A percentile compares a stretch with the other conserved stretches of the same genome.
phyloP scores from a whole-genome alignment of 2,888 invertebrate genomes.

The Poecilus cupreus region DNA sequence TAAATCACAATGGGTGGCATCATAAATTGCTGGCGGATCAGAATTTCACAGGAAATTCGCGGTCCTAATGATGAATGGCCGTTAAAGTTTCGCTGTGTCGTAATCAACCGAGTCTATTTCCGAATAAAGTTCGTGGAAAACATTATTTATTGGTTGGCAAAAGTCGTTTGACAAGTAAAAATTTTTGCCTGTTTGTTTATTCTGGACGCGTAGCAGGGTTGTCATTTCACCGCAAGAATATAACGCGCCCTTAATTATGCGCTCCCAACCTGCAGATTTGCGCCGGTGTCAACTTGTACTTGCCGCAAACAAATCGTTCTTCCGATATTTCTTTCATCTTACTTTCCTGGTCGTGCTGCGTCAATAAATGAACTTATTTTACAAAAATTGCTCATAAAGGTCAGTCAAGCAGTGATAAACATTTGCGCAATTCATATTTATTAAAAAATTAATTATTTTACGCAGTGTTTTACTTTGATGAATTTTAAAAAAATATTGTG shows the following conservation, averaged over 20 bases:
- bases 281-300: background rate
- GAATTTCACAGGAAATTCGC: conserved; percentile 45
- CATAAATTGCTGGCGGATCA: conserved; percentile 45
- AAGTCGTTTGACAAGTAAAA: conserved; percentile 49
- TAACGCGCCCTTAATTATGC: conserved; percentile 40
- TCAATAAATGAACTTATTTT: background rate
- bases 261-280: background rate
- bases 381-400: no score
- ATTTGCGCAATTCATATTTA: no score
- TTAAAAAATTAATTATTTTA: no score
- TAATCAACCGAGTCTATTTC: conserved; percentile 41
- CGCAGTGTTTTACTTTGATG: no score
- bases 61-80: conserved; percentile 42
- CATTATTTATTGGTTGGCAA: conserved; percentile 47
- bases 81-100: conserved; percentile 23
- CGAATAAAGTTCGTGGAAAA: conserved; percentile 48
- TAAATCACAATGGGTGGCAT: conserved; percentile 23
- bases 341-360: background rate
- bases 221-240: conserved; percentile 24
- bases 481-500: no score
- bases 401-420: no score
- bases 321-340: conserved; percentile 1
- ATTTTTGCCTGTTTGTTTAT: conserved; percentile 39
- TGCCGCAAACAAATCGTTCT: conserved; percentile 20
- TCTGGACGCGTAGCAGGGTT: background rate